These are phyloP conservation scores for Ooceraea biroi DNA, from an alignment of 1,140 invertebrate genomes.

Conservation along the genomic window DNA sequence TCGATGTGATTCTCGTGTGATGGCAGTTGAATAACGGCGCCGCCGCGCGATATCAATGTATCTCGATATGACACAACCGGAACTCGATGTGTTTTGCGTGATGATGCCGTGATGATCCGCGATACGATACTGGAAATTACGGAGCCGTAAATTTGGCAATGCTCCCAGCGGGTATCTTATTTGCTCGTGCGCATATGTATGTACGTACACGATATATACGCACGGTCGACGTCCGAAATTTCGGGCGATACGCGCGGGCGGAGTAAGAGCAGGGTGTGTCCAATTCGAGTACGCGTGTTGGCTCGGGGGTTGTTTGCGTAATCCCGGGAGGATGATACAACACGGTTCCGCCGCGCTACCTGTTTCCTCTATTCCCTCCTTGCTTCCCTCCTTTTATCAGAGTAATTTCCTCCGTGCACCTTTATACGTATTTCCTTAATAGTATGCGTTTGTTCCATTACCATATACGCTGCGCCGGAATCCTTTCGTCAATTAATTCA, in stretches of 20 bases:
- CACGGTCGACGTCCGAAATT: slow-evolving; percentile 57
- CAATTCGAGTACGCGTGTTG: slow-evolving; percentile 68
- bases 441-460: slow-evolving; percentile 40
- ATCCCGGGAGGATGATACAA: slow-evolving; percentile 63
- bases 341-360: slow-evolving; percentile 57
- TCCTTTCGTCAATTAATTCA: slow-evolving; percentile 53
- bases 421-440: slow-evolving; percentile 26
- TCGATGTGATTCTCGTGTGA: too few species aligned
- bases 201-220: not conserved
- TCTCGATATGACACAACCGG: too few species aligned
- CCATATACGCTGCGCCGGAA: not conserved
- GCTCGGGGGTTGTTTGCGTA: slow-evolving; percentile 65
- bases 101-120: slow-evolving; percentile 19
- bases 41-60: too few species aligned
- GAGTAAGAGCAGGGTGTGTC: slow-evolving; percentile 67
- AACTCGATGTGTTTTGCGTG: not conserved
- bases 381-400: slow-evolving; percentile 44
- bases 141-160: slow-evolving; percentile 41
- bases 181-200: slow-evolving; percentile 38
- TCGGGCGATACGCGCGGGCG: slow-evolving; percentile 6
- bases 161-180: slow-evolving; percentile 11
- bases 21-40: too few species aligned
- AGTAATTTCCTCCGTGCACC: slow-evolving; percentile 24
- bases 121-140: slow-evolving; percentile 42
- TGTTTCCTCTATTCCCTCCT: not conserved